These are phyloP conservation scores for Lycaon pictus DNA, from an alignment of 2,113 vertebrate species.

Conservation along the genomic window DNA sequence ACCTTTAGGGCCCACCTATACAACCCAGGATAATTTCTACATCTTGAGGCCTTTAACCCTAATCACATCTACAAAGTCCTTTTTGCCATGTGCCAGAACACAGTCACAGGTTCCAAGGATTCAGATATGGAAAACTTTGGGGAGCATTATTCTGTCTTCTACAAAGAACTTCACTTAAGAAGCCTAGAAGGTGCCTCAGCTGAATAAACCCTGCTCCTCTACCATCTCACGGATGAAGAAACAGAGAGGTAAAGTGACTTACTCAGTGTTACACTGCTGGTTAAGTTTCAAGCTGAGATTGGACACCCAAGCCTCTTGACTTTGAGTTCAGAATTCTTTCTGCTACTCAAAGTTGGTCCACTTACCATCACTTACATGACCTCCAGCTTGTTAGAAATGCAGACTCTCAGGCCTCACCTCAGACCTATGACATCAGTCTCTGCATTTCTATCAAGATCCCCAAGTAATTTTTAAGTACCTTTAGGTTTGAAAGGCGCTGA, in stretches of 20 bases:
- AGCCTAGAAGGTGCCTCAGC: neutral
- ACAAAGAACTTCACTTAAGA: neutral
- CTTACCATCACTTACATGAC: neutral
- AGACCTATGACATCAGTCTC: neutral
- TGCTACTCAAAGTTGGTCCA: neutral
- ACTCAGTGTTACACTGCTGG: neutral
- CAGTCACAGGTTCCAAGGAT: neutral
- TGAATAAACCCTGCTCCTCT: neutral
- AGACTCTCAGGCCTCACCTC: neutral
- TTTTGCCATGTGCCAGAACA: neutral
- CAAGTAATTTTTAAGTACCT: neutral
- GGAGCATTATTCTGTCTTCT: neutral
- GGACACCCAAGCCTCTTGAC: neutral
- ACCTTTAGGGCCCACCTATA: neutral
- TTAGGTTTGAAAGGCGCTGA: neutral
- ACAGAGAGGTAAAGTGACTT: neutral
- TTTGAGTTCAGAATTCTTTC: neutral
- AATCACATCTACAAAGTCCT: neutral
- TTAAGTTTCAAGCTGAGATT: neutral
- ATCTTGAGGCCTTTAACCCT: neutral
- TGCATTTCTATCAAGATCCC: neutral
- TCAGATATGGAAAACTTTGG: neutral
- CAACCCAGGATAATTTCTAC: neutral
- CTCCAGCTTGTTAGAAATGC: neutral
- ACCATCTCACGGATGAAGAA: neutral